Evolutionary conservation across 2,888 invertebrate genomes (phyloP).

Genomic region (Andrena dorsata): DNA sequence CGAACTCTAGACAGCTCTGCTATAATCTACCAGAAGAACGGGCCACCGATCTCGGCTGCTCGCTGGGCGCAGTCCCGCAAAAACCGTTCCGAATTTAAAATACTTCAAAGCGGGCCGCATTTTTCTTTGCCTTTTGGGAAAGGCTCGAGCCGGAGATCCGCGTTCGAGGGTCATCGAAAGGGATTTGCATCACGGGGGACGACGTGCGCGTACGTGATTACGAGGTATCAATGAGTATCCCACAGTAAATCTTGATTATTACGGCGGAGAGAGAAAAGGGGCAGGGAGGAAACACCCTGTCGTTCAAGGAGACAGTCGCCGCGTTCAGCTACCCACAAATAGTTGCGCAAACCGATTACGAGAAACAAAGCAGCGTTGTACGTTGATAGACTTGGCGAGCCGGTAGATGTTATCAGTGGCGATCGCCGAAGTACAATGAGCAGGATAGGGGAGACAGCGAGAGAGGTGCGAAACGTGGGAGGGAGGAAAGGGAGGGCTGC

Average conservation of each 20-base stretch:
- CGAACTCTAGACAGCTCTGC: neutral
- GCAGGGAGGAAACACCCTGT: neutral
- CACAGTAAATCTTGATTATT: neutral
- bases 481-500: conserved; percentile 33
- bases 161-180: neutral
- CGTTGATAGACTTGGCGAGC: conserved; percentile 28
- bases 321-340: conserved; percentile 15
- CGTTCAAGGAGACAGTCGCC: conserved; percentile 8
- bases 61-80: neutral
- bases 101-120: neutral
- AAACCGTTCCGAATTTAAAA: neutral
- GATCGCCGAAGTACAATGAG: conserved; percentile 53
- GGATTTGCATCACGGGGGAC: neutral
- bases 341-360: conserved; percentile 37
- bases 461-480: conserved; percentile 31
- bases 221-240: neutral
- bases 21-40: neutral
- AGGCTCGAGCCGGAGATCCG: conserved; percentile 20
- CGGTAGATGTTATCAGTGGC: conserved; percentile 60
- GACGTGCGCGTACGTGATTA: neutral
- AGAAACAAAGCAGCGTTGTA: conserved; percentile 24
- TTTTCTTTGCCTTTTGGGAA: neutral
- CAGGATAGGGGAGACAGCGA: conserved; percentile 27
- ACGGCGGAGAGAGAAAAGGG: neutral
- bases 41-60: neutral